Percentiles rank a stretch among this genome's conserved stretches.
Conservation (phyloP, 2,113 vertebrate genomes). For the Paraplagusia blochii region DNA sequence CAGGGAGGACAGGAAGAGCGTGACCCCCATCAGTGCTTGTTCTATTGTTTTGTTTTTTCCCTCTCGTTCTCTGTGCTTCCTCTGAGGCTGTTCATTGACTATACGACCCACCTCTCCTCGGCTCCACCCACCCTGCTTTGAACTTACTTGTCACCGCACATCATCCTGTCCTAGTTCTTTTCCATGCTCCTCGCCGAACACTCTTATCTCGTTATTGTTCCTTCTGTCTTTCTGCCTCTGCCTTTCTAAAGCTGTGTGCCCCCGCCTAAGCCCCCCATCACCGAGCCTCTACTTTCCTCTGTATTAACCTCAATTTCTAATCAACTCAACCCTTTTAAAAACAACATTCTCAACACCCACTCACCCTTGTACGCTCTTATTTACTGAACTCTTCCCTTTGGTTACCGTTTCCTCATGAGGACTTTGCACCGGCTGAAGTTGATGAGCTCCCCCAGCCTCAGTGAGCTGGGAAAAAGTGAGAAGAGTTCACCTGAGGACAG, state of each 20-base stretch:
- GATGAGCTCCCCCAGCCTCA: conserved; percentile 79
- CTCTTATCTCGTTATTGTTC: conserved; percentile 48
- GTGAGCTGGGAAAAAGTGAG: conserved; percentile 76
- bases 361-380: conserved; percentile 26
- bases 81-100: conserved; percentile 33
- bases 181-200: conserved; percentile 34
- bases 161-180: conserved; percentile 64
- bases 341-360: neutral
- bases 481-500: conserved; percentile 75
- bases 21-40: conserved; percentile 36
- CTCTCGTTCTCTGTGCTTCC: conserved; percentile 30
- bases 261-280: conserved; percentile 19
- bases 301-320: too few relatives aligned
- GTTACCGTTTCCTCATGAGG: conserved; percentile 64
- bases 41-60: too few relatives aligned
- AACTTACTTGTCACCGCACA: conserved; percentile 32
- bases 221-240: conserved; percentile 11
- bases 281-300: conserved; percentile 8
- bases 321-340: too few relatives aligned
- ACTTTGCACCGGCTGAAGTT: conserved; percentile 78
- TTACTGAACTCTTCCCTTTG: conserved; percentile 6
- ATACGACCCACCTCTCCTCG: conserved; percentile 46
- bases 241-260: conserved; percentile 2
- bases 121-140: conserved; percentile 64
- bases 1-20: conserved; percentile 34